These are phyloP conservation scores for Epinephelus cyanopodus DNA, from an alignment of 2,113 vertebrate species.

Conservation along the genomic window DNA sequence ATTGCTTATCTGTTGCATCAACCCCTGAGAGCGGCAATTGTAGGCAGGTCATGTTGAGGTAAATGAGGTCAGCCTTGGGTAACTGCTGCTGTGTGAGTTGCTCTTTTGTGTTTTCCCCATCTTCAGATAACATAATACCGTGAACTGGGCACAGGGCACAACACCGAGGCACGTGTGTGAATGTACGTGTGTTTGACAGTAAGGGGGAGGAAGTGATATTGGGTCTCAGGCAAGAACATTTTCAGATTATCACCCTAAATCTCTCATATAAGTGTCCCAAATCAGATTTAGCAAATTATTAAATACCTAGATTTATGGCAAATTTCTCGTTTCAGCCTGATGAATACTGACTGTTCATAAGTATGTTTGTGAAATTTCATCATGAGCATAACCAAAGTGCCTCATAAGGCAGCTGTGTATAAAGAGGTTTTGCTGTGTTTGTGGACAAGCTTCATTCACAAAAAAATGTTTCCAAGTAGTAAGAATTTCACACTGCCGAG, in stretches of 20 bases:
- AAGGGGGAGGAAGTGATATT: background rate
- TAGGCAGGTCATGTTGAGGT: slow-evolving; percentile 35
- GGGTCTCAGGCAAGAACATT: background rate
- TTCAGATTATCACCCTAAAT: background rate
- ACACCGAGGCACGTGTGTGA: background rate
- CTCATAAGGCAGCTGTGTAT: too few species aligned
- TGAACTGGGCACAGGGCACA: background rate
- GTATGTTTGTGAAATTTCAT: too few species aligned
- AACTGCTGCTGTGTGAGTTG: background rate
- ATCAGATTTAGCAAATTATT: too few species aligned
- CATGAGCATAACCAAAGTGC: too few species aligned
- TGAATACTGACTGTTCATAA: too few species aligned
- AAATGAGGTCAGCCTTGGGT: slow-evolving; percentile 36
- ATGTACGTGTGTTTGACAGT: background rate
- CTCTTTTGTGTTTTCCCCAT: slow-evolving; percentile 3
- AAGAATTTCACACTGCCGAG: too few species aligned
- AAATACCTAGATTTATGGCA: too few species aligned
- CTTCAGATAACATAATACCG: background rate
- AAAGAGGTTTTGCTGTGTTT: too few species aligned
- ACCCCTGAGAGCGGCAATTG: slow-evolving; percentile 9
- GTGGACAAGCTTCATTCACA: too few species aligned
- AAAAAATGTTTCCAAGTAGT: too few species aligned
- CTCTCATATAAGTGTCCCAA: too few species aligned
- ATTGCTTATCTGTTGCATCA: slow-evolving; percentile 37
- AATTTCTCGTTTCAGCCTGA: too few species aligned